A percentile compares a stretch with the other conserved stretches of the same genome.
phyloP scores from a whole-genome alignment of 2,888 invertebrate genomes.

The Rutpela maculata region DNA sequence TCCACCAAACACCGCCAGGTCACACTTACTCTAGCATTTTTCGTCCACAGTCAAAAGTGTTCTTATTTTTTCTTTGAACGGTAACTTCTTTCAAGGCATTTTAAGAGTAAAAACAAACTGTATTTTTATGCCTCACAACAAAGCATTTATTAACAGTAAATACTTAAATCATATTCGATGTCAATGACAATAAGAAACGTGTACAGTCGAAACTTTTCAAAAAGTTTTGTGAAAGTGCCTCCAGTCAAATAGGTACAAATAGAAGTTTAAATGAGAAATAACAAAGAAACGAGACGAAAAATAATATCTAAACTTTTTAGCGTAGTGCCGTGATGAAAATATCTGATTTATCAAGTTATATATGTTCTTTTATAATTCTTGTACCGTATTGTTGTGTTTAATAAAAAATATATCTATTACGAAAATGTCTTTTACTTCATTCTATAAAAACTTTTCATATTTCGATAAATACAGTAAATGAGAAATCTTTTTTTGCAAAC shows the following conservation, averaged over 20 bases:
- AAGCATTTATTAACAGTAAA: too few species aligned
- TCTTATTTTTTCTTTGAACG: too few species aligned
- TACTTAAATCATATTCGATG: too few species aligned
- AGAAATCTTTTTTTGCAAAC: too few species aligned
- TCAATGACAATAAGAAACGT: not conserved
- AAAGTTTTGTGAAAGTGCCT: not conserved
- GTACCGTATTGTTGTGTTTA: not conserved
- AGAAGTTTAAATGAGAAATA: not conserved
- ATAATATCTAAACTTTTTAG: not conserved
- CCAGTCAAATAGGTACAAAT: not conserved
- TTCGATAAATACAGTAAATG: too few species aligned
- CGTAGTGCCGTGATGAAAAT: not conserved
- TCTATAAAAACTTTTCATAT: not conserved
- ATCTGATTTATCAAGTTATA: not conserved
- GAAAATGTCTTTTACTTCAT: not conserved
- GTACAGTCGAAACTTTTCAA: not conserved
- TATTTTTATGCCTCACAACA: too few species aligned
- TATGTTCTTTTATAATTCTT: not conserved
- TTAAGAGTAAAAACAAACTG: too few species aligned
- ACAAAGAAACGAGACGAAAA: not conserved
- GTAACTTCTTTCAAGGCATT: too few species aligned
- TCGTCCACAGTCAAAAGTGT: too few species aligned
- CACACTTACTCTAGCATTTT: too few species aligned
- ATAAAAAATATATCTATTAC: not conserved
- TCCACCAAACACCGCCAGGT: too few species aligned